Evolutionary conservation across 2,797 vertebrate species (phyloP).

Genomic region (Leptodactylus fallax): DNA sequence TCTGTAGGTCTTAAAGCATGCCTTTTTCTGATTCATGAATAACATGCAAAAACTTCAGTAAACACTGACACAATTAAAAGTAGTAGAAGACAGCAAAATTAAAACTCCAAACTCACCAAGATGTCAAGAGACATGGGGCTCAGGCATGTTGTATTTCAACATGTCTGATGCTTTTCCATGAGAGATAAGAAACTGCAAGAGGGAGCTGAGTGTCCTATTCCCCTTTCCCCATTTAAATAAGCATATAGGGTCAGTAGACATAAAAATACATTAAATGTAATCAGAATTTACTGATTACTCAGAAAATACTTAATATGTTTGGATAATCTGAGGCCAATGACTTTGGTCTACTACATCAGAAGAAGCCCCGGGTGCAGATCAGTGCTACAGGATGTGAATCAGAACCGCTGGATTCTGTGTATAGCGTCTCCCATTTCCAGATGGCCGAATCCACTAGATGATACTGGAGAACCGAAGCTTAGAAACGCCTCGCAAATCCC

Average conservation of each 20-base stretch:
- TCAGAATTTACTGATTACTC: neutral
- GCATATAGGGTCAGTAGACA: neutral
- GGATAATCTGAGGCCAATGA: conserved; percentile 30
- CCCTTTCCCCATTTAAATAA: no score
- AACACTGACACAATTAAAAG: no score
- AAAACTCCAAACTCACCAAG: no score
- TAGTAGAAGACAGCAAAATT: no score
- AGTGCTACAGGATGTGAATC: conserved; percentile 43
- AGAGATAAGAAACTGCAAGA: no score
- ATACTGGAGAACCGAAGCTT: conserved; percentile 25
- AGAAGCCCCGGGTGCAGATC: neutral
- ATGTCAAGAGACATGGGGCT: no score
- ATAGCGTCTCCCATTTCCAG: conserved; percentile 38
- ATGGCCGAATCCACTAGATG: conserved; percentile 46
- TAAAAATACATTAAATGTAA: neutral
- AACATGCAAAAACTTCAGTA: no score
- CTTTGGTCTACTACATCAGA: conserved; percentile 27
- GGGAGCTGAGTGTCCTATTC: no score
- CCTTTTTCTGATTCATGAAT: no score
- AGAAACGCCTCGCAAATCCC: neutral
- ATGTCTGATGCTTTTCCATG: no score
- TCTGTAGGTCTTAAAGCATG: no score
- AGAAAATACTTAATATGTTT: conserved; percentile 17
- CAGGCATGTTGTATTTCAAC: no score
- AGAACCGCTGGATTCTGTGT: conserved; percentile 17